Evolutionary conservation across 2,888 invertebrate species (phyloP), one percentile per base, ranked within the genome.

Genomic region (Mantis religiosa): DNA sequence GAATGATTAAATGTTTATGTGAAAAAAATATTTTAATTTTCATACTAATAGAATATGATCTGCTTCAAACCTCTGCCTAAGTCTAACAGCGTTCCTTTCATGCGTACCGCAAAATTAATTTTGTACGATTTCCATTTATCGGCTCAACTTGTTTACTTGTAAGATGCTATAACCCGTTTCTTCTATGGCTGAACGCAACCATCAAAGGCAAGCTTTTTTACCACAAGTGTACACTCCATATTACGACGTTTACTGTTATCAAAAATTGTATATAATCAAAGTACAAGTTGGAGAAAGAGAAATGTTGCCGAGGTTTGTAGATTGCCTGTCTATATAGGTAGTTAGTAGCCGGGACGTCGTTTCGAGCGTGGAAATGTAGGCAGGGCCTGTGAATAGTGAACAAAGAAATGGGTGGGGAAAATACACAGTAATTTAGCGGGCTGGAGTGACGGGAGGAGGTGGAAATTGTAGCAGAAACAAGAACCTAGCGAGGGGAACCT

Each of bases 361-460:
- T 71, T 71, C n/a, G 20, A 86, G 71, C 15, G 81, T 86, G 54
- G 81, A 86, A 86, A 81, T 28, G 86, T 86, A 28, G 86, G 86
- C 81, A 86, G 28, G 86, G 28, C 81, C 86, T 86, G 71, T 86
- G 86, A 86, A 85, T n/a, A 86, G 71, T 28, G 86, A 86, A 86
- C 86, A 86, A 86, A 86, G 86, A 86, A 86, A 81, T 86, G 81
- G 81, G 86, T 86, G 86, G 86, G 84, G 54, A 41, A 86, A 86
- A 27, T 81, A 86, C 86, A 86, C 86, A 28, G 86, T 28, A 86
- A 81, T 86, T 86, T 86, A 86, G 71, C 81, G 86, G 86, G 20
- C 81, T 15, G 8, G 86, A 86, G 9, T 86, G 71, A 28, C 81
- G 81, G 86, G 81, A 28, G 81, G 86, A 86, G 86, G 81, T 86